Conservation (phyloP, 23 tunicate species). For the Phallusia fumigata region DNA sequence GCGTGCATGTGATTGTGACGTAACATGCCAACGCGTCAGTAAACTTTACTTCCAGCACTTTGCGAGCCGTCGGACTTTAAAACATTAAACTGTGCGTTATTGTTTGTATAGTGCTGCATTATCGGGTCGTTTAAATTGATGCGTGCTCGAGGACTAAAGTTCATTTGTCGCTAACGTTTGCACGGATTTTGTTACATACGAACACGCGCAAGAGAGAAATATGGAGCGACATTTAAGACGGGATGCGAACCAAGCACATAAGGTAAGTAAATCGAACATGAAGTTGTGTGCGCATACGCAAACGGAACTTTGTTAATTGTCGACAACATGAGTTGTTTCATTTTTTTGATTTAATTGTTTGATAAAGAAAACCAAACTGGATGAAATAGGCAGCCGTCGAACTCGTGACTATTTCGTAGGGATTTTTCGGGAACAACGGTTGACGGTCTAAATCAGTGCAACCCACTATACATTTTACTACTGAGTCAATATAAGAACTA, state of each 20-base stretch:
- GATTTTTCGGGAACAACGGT: no score
- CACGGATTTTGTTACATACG: not conserved
- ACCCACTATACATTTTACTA: no score
- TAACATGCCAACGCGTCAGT: not conserved
- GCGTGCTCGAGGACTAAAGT: not conserved
- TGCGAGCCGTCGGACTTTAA: not conserved
- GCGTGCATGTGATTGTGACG: slow-evolving; percentile 13
- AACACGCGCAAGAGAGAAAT: not conserved
- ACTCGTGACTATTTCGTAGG: no score
- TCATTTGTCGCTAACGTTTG: not conserved
- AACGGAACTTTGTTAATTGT: no score
- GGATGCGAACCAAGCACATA: slow-evolving; percentile 41
- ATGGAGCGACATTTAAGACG: slow-evolving; percentile 47
- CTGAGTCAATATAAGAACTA: no score
- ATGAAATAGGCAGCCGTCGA: no score
- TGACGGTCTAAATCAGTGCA: no score
- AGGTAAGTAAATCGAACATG: slow-evolving; percentile 17
- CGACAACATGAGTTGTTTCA: no score
- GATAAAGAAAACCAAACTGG: no score
- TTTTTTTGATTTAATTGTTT: no score
- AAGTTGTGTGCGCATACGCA: no score
- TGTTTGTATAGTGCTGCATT: not conserved
- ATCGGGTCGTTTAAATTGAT: not conserved
- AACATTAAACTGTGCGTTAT: not conserved
- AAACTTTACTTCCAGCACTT: not conserved